Conservation (phyloP, 2,797 vertebrate species). For the Rhadinocentrus ornatus region DNA sequence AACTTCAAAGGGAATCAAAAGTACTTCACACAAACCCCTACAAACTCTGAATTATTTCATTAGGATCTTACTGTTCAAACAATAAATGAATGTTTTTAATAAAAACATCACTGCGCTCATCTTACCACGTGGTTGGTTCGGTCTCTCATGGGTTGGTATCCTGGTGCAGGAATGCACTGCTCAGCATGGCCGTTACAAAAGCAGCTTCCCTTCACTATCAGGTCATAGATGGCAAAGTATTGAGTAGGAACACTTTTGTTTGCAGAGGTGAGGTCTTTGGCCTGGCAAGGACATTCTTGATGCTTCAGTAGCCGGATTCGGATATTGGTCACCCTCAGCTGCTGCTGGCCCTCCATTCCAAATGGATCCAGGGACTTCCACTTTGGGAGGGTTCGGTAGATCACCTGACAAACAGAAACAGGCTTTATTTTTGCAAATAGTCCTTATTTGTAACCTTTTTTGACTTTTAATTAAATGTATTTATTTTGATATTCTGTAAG, state of each 20-base stretch:
- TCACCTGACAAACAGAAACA: conserved; percentile 83
- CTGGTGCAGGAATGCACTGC: conserved; percentile 86
- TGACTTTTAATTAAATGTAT: too few relatives aligned
- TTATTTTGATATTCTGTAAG: too few relatives aligned
- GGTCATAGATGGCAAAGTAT: conserved; percentile 94
- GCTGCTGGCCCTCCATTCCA: conserved; percentile 85
- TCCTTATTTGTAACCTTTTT: too few relatives aligned
- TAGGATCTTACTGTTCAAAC: background rate
- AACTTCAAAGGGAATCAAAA: too few relatives aligned
- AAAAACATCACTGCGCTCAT: conserved; percentile 24
- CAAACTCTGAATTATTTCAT: background rate
- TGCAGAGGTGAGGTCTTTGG: conserved; percentile 54
- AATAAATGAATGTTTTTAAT: background rate
- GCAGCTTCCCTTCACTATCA: conserved; percentile 97
- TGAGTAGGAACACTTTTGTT: conserved; percentile 54
- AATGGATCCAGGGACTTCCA: conserved; percentile 90
- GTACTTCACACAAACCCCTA: too few relatives aligned
- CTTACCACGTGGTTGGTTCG: conserved; percentile 87
- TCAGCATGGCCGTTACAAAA: conserved; percentile 96
- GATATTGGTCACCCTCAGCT: conserved; percentile 93
- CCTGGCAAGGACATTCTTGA: conserved; percentile 89
- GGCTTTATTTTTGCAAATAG: background rate
- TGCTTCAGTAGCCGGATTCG: conserved; percentile 87
- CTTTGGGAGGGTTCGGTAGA: conserved; percentile 91
- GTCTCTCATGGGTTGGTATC: conserved; percentile 84